phyloP scores from a whole-genome alignment of 2,797 vertebrate species.

The Pangasius krempfi region DNA sequence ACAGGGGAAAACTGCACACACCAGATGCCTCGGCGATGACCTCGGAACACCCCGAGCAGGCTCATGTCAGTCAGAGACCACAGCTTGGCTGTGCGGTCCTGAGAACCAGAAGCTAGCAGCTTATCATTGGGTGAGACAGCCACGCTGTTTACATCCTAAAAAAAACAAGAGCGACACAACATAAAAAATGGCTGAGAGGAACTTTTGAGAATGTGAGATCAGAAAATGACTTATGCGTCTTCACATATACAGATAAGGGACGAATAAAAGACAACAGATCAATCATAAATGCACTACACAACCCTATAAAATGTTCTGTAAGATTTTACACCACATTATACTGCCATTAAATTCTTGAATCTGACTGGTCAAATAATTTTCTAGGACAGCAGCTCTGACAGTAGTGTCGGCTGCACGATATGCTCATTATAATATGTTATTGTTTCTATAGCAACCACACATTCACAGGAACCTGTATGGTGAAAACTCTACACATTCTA shows the following conservation, averaged over 20 bases:
- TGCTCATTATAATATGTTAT: no score
- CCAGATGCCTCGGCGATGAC: constrained; percentile 92
- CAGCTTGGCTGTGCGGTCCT: constrained; percentile 92
- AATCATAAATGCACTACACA: not conserved
- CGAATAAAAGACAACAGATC: not conserved
- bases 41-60: constrained; percentile 85
- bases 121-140: constrained; percentile 92
- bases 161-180: not conserved
- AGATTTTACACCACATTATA: not conserved
- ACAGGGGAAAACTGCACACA: constrained; percentile 91
- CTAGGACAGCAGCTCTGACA: not conserved
- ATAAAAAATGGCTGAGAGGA: not conserved
- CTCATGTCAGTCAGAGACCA: constrained; percentile 80
- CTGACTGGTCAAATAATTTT: no score
- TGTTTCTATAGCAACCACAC: no score
- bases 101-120: constrained; percentile 90
- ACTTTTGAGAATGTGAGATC: not conserved
- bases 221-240: not conserved
- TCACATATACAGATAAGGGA: not conserved
- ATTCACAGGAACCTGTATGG: no score
- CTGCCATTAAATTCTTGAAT: not conserved
- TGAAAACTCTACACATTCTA: no score
- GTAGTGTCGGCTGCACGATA: no score
- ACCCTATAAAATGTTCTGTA: not conserved
- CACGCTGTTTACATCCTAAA: constrained; percentile 92